Base-by-base conservation (phyloP, 2,113 vertebrate species). In the Tragelaphus scriptus region DNA sequence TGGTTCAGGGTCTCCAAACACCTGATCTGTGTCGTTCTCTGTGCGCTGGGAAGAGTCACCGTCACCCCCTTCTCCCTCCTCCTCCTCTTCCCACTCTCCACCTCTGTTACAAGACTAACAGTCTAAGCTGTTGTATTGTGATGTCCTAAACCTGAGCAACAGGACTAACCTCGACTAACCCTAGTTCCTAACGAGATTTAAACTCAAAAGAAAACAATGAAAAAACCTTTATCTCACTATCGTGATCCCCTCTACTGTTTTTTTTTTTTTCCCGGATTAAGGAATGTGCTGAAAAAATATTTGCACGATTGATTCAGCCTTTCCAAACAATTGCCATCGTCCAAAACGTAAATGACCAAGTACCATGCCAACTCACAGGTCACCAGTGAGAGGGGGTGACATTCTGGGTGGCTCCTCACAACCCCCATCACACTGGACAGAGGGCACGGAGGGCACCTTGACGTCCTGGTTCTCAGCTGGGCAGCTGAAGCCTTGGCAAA, bases 181-280 rank as follows among this genome's bases (percentile, higher is more conserved):
- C 26, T 44, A 63, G 53, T 92, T 97, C 89, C 28, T 90, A 56
- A 87, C 16, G 65, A 82, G 32, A 93, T 93, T 30, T 86, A 26
- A 81, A 93, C n/a, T 84, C 58, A 68, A 95, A 92, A 56, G 53
- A 91, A 94, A 93, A 63, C 49, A 79, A 49, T 28, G 85, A 11
- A 23, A 26, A 44, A 23, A 2, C 30, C 28, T 28, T 55, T 25
- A 19, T 56, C 36, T 51, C 8, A 16, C 56, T 87, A 23, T 26
- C 3, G 1, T 96, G 79, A 95, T 51, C 49, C 61, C 90, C 89
- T 77, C 55, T 56, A 65, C 49, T 91, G 26, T 49, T 49, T 58
- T 90, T 55, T 88, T 40, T 90, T 55, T 88, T 40, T 88, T 68
- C 32, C 81, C 19, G 16, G 44, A 61, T 82, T 81, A 92, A 89